A percentile compares a stretch with the other conserved stretches of the same genome.
Conservation (phyloP, 1,140 invertebrate species). For the Adelges cooleyi region DNA sequence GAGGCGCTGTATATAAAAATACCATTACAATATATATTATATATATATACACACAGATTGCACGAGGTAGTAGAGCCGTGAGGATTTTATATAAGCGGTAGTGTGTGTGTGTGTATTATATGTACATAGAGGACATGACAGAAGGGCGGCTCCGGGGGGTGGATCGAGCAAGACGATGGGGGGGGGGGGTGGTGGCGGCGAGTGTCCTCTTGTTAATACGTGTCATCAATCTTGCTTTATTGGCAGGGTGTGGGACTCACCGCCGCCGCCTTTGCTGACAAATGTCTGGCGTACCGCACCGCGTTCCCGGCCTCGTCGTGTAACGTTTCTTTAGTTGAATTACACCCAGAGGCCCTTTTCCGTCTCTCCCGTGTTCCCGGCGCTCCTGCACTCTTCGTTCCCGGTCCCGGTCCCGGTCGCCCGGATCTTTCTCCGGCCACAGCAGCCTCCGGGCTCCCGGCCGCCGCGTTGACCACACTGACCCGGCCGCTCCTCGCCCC, state of each 20-base stretch:
- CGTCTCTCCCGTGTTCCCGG: not conserved
- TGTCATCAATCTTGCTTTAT: constrained; percentile 28
- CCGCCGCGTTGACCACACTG: not conserved
- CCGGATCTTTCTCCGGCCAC: not conserved
- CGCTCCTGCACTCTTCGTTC: no score
- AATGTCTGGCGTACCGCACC: constrained; percentile 14
- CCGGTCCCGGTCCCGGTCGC: not conserved
- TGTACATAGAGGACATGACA: no score
- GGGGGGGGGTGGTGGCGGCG: not conserved
- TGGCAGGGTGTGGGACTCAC: not conserved
- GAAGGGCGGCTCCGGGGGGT: no score
- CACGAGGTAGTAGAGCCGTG: no score
- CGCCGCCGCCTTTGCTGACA: not conserved
- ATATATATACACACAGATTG: no score
- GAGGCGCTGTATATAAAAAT: no score
- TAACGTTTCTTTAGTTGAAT: constrained; percentile 19
- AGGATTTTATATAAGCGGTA: no score
- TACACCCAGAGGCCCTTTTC: not conserved
- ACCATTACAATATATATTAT: no score
- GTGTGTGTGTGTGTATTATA: no score
- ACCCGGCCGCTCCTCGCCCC: not conserved
- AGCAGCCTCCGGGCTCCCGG: not conserved
- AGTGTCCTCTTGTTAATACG: constrained; percentile 25
- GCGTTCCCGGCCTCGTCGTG: not conserved
- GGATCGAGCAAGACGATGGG: no score